A percentile compares a stretch with the other conserved stretches of the same genome.
phyloP scores from a whole-genome alignment of 1,140 invertebrate species.

The Zaprionus africanus region DNA sequence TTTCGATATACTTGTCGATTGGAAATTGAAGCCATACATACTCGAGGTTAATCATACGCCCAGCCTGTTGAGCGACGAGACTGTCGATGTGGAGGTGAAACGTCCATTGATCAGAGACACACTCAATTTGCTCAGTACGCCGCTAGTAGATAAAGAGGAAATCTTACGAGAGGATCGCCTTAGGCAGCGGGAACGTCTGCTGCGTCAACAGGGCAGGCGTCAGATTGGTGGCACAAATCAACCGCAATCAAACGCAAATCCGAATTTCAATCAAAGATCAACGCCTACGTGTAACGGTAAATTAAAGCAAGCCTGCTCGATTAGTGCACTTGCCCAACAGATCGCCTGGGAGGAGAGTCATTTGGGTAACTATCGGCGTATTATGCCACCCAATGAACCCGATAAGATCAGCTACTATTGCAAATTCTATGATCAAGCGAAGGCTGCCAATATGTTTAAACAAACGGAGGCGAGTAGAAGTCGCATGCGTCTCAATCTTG shows the following conservation, averaged over 20 bases:
- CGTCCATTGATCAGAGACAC: slow-evolving; percentile 92
- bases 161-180: slow-evolving; percentile 89
- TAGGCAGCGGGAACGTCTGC: slow-evolving; percentile 37
- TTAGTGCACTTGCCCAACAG: slow-evolving; percentile 86
- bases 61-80: slow-evolving; percentile 93
- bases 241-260: no score
- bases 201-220: slow-evolving; percentile 84
- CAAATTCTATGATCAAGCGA: slow-evolving; percentile 88
- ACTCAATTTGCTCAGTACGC: slow-evolving; percentile 92
- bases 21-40: slow-evolving; percentile 92
- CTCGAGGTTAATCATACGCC: slow-evolving; percentile 97
- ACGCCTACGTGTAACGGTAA: background rate
- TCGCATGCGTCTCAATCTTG: slow-evolving; percentile 34
- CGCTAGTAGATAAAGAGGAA: slow-evolving; percentile 90
- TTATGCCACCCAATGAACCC: slow-evolving; percentile 70
- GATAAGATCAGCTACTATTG: slow-evolving; percentile 73
- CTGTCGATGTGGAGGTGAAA: slow-evolving; percentile 93
- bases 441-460: slow-evolving; percentile 87
- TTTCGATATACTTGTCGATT: slow-evolving; percentile 95
- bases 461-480: slow-evolving; percentile 87
- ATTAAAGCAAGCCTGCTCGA: slow-evolving; percentile 40
- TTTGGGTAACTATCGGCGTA: slow-evolving; percentile 88
- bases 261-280: background rate
- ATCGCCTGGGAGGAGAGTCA: slow-evolving; percentile 91
- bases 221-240: no score